Conservation (phyloP, 2,797 vertebrate genomes). For the Paguma larvata region DNA sequence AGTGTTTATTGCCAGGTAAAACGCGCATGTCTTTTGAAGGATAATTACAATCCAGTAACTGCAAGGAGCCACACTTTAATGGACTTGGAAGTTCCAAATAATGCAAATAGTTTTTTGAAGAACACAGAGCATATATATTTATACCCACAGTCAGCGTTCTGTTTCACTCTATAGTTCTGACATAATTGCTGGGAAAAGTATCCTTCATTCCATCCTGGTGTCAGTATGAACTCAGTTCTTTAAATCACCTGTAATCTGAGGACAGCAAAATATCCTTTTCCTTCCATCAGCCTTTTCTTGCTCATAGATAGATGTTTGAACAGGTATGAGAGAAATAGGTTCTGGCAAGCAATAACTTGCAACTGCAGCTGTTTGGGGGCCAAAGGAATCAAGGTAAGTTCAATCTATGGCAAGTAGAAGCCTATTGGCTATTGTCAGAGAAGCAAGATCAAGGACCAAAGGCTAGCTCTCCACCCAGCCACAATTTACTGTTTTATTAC, state of each 20-base stretch:
- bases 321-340: conserved; percentile 84
- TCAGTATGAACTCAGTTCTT: conserved; percentile 24
- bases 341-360: conserved; percentile 86
- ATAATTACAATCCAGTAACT: neutral
- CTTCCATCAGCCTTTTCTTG: conserved; percentile 84
- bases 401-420: conserved; percentile 43
- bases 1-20: conserved; percentile 32
- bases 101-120: neutral
- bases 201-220: neutral
- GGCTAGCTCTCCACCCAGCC: neutral
- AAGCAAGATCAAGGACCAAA: conserved; percentile 60
- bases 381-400: neutral
- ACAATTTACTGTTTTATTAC: conserved; percentile 31
- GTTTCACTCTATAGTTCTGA: conserved; percentile 34
- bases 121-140: neutral
- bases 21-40: conserved; percentile 35
- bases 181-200: neutral
- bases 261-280: conserved; percentile 8
- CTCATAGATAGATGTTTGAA: conserved; percentile 83
- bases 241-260: conserved; percentile 11
- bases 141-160: neutral
- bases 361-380: conserved; percentile 81
- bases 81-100: conserved; percentile 31
- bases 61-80: neutral
- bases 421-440: conserved; percentile 53